A percentile compares a stretch with the other conserved stretches of the same genome.
Evolutionary conservation across 2,888 invertebrate species (phyloP).

Genomic region (Trachelus iudaicus): DNA sequence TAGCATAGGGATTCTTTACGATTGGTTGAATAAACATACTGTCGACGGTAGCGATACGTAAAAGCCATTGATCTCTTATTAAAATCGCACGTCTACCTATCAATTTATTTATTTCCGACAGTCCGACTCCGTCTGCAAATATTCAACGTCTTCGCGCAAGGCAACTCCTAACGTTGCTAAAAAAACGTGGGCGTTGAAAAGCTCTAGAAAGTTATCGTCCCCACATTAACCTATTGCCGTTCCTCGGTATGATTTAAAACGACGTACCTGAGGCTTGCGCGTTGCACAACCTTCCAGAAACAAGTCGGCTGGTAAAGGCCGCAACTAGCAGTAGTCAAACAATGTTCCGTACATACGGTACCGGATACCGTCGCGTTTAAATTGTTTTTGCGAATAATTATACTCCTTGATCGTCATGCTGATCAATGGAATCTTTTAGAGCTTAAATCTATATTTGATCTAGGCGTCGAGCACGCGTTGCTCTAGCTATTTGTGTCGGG

Average conservation of each 20-base stretch:
- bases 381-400: background rate
- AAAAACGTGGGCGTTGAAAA: background rate
- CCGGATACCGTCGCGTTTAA: background rate
- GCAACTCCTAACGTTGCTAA: background rate
- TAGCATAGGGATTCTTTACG: background rate
- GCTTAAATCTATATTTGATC: background rate
- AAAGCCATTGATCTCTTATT: background rate
- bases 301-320: background rate
- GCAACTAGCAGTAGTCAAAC: constrained; percentile 35
- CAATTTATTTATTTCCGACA: background rate
- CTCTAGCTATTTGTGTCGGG: background rate
- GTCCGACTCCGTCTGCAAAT: background rate
- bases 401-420: background rate
- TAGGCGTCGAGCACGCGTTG: background rate
- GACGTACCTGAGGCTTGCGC: constrained; percentile 18
- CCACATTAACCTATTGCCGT: background rate
- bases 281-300: constrained; percentile 24
- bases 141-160: background rate
- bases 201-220: background rate
- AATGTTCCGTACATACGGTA: constrained; percentile 24
- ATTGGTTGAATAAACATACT: background rate
- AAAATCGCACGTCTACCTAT: background rate
- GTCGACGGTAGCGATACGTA: background rate
- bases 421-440: background rate
- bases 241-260: background rate